Evolutionary conservation across 2,113 vertebrate species (phyloP).

Genomic region (Tauraco erythrolophus): DNA sequence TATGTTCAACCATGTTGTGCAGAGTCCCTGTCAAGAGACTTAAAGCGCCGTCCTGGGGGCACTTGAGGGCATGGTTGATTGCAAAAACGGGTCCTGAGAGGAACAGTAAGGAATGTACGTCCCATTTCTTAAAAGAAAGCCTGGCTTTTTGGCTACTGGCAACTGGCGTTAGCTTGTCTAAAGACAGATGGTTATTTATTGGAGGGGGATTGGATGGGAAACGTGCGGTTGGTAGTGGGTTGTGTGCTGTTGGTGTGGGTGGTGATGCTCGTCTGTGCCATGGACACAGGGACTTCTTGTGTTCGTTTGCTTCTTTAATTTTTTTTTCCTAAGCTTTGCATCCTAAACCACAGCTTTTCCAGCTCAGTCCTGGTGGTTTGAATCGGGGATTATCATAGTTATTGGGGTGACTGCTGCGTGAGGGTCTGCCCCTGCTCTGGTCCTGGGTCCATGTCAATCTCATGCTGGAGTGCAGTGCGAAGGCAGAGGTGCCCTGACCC

Average conservation of each 20-base stretch:
- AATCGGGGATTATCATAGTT: not conserved
- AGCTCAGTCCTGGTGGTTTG: not conserved
- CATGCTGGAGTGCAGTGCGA: rapidly evolving
- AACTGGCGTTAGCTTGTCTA: not conserved
- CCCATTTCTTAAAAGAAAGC: not conserved
- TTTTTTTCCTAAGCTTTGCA: not conserved
- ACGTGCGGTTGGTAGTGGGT: not conserved
- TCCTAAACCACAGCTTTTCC: not conserved
- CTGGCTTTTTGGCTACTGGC: not conserved
- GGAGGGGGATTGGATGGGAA: not conserved
- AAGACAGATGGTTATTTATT: not conserved
- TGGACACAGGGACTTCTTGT: not conserved
- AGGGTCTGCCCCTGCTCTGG: not conserved
- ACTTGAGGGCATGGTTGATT: not conserved
- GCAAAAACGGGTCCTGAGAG: not conserved
- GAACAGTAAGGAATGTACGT: not conserved
- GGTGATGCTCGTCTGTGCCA: not conserved
- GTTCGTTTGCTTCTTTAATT: not conserved
- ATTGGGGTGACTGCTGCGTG: rapidly evolving
- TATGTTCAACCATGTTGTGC: not conserved
- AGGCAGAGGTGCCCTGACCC: not conserved
- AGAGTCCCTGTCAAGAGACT: not conserved
- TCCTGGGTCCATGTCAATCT: rapidly evolving
- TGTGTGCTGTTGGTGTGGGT: not conserved
- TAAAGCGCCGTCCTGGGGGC: not conserved